These are phyloP conservation scores for Sicus ferrugineus DNA, from an alignment of 2,888 invertebrate species.

Conservation along the genomic window DNA sequence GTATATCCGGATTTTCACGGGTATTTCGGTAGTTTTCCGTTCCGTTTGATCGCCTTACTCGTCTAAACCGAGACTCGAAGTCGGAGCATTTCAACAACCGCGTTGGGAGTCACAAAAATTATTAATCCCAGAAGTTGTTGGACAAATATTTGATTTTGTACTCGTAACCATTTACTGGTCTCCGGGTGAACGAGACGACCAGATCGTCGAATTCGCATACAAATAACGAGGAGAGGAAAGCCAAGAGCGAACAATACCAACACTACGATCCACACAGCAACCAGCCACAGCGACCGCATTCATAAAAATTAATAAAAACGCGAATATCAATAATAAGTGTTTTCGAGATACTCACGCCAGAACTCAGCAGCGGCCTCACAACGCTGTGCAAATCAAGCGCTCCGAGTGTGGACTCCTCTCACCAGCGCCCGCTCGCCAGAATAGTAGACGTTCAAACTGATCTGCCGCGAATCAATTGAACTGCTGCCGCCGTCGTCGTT, in stretches of 20 bases:
- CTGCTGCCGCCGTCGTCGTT: slow-evolving; percentile 34
- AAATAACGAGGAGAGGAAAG: neutral
- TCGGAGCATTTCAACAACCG: neutral
- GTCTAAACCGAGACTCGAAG: neutral
- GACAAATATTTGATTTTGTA: slow-evolving; percentile 15
- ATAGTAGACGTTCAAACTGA: neutral
- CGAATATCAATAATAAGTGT: slow-evolving; percentile 6
- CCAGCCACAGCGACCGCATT: neutral
- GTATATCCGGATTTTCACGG: slow-evolving; percentile 17
- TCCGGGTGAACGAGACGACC: slow-evolving; percentile 11
- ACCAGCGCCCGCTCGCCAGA: neutral
- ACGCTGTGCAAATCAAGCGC: neutral
- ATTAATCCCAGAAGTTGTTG: slow-evolving; percentile 22
- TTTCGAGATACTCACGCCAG: neutral
- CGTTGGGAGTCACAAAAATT: slow-evolving; percentile 19
- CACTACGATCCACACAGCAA: neutral
- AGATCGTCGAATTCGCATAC: neutral
- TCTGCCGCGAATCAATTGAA: slow-evolving; percentile 18
- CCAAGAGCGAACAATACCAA: neutral
- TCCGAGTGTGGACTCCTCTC: neutral
- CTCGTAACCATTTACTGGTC: slow-evolving; percentile 4
- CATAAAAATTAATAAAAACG: slow-evolving; percentile 10
- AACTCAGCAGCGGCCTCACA: neutral
- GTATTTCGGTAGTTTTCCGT: slow-evolving; percentile 19
- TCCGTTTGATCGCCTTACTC: slow-evolving; percentile 15